Evolutionary conservation across 2,888 invertebrate genomes (phyloP).

Genomic region (Phalangium opilio): DNA sequence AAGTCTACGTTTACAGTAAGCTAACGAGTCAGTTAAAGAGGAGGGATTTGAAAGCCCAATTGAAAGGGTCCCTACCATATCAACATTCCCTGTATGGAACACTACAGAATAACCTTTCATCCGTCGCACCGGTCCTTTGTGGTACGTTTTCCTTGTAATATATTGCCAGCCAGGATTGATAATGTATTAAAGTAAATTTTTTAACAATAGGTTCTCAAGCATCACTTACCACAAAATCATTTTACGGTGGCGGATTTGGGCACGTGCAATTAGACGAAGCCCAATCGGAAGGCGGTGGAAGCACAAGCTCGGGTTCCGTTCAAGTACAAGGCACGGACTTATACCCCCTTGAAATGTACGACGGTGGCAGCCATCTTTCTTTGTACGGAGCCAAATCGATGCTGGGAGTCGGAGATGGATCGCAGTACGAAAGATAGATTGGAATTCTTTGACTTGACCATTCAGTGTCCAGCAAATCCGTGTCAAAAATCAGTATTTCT

Average conservation of each 20-base stretch:
- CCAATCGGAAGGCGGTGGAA: slow-evolving; percentile 5
- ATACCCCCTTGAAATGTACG: slow-evolving; percentile 16
- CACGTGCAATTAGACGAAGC: slow-evolving; percentile 14
- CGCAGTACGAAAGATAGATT: no score
- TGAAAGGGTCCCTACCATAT: slow-evolving; percentile 10
- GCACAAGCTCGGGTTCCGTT: slow-evolving; percentile 9
- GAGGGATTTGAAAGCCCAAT: slow-evolving; percentile 14
- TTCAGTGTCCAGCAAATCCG: no score
- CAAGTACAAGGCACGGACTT: slow-evolving; percentile 15
- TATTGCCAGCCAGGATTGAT: no score
- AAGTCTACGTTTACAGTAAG: slow-evolving; percentile 25
- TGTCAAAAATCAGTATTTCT: no score
- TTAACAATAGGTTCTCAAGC: not conserved
- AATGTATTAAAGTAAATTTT: not conserved
- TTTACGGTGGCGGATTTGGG: slow-evolving; percentile 10
- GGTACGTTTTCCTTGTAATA: slow-evolving; percentile 5
- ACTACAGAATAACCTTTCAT: slow-evolving; percentile 8
- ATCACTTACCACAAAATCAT: not conserved
- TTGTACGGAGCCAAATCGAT: no score
- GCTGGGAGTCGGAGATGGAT: no score
- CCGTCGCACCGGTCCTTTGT: slow-evolving; percentile 15
- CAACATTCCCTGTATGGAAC: slow-evolving; percentile 15
- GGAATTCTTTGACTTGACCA: no score
- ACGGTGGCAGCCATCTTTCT: slow-evolving; percentile 14
- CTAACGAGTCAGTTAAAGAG: slow-evolving; percentile 14